phyloP scores from a whole-genome alignment of 1,140 invertebrate species.

The Neomicropteryx cornuta region DNA sequence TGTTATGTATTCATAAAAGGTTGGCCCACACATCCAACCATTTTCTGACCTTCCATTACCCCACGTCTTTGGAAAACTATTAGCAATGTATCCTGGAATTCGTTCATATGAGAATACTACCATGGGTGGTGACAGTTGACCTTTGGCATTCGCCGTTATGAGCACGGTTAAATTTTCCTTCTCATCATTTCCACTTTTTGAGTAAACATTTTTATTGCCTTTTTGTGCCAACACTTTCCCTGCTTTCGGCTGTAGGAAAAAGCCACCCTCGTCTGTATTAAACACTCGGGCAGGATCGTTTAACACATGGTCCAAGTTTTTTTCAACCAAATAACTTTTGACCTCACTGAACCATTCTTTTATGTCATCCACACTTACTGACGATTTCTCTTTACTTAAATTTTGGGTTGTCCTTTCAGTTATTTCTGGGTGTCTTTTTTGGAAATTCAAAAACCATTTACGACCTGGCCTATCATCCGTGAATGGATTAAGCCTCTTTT shows the following conservation, averaged over 20 bases:
- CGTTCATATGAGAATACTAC: slow-evolving; percentile 26
- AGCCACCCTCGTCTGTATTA: slow-evolving; percentile 26
- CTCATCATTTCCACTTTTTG: slow-evolving; percentile 13
- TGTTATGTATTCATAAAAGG: slow-evolving; percentile 29
- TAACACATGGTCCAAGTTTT: slow-evolving; percentile 17
- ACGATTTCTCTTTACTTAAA: slow-evolving; percentile 20
- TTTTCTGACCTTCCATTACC: slow-evolving; percentile 22
- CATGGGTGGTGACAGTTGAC: slow-evolving; percentile 17
- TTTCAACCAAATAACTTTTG: slow-evolving; percentile 16
- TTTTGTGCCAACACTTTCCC: slow-evolving; percentile 17
- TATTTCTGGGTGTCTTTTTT: slow-evolving; percentile 22
- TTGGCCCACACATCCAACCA: slow-evolving; percentile 31
- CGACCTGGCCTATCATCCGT: slow-evolving; percentile 18
- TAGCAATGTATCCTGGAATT: slow-evolving; percentile 15
- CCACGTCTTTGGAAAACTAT: slow-evolving; percentile 17
- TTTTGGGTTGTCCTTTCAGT: slow-evolving; percentile 19
- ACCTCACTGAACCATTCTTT: slow-evolving; percentile 21
- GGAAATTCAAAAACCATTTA: slow-evolving; percentile 26
- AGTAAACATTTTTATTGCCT: slow-evolving; percentile 18
- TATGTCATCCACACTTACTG: slow-evolving; percentile 18
- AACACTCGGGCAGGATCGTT: slow-evolving; percentile 19
- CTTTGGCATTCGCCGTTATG: slow-evolving; percentile 16
- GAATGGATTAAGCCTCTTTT: slow-evolving; percentile 17
- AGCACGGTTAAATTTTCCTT: slow-evolving; percentile 14
- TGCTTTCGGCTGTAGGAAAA: slow-evolving; percentile 20